Evolutionary conservation across 1,140 invertebrate genomes (phyloP).

Genomic region (Contarinia nasturtii): DNA sequence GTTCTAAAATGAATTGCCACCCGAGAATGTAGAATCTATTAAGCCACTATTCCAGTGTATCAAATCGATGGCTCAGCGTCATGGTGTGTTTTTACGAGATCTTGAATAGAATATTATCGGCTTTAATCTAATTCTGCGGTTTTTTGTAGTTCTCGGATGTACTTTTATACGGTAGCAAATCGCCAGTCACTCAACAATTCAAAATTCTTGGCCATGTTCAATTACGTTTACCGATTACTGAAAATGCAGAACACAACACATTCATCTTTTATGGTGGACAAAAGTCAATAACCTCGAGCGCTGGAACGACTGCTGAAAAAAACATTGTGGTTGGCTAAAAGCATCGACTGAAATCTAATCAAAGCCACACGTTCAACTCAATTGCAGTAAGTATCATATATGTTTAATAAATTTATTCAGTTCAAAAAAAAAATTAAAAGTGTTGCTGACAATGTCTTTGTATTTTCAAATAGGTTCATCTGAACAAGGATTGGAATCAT

Average conservation of each 20-base stretch:
- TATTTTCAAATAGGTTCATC: conserved; percentile 48
- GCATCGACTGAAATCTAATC: conserved; percentile 49
- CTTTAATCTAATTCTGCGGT: too few relatives aligned
- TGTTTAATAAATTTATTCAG: too few relatives aligned
- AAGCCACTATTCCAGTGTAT: conserved; percentile 26
- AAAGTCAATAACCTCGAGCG: conserved; percentile 30
- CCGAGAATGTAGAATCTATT: conserved; percentile 19
- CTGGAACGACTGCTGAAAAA: conserved; percentile 69
- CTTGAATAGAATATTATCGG: too few relatives aligned
- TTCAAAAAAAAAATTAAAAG: too few relatives aligned
- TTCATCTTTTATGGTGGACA: conserved; percentile 23
- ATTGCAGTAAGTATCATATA: conserved; percentile 46
- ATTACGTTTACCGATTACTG: conserved; percentile 57
- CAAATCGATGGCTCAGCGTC: conserved; percentile 36
- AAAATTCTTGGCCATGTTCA: conserved; percentile 73
- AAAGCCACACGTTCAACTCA: conserved; percentile 37
- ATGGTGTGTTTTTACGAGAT: conserved; percentile 31
- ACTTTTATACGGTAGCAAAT: conserved; percentile 66
- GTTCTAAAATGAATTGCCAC: conserved; percentile 40
- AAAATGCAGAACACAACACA: conserved; percentile 54
- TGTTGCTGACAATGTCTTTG: too few relatives aligned
- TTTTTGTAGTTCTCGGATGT: conserved; percentile 67
- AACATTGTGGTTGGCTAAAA: conserved; percentile 64
- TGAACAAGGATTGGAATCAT: conserved; percentile 51
- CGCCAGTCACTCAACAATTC: conserved; percentile 55